Base-by-base conservation (phyloP, 2,113 vertebrate species). In the Pangasianodon hypophthalmus region DNA sequence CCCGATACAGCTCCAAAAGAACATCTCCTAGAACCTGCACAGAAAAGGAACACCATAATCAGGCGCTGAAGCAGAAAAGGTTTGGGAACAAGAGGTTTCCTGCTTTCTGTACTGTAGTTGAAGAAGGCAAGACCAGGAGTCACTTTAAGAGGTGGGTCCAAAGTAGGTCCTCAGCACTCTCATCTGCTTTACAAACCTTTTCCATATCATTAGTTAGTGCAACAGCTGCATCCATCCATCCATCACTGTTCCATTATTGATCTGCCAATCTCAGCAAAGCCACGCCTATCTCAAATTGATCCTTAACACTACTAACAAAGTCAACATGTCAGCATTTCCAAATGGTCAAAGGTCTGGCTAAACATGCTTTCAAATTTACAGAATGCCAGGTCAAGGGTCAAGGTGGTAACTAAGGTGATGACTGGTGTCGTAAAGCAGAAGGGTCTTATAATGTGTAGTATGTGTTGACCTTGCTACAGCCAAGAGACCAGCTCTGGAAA, bases 1-100 rank as follows among this genome's bases (percentile, higher is more conserved):
- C 96, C 48, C 96, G 97, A 95, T 99, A 99, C 86, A 99, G 96
- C 56, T 98, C 98, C 95, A 95, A 92, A 91, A 99, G 94, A 19
- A 98, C 97, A 0, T 98, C 97, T n/a, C 2, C 90, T 88, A 99
- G 94, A 60, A 96, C 95, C 95, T 95, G 24, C 37, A 84, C 0
- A 88, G 79, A 46, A 81, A 4, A n/a, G 58, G 4, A 67, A 44
- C 44, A 26, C 21, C 52, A 50, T 10, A 62, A 58, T 77, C 41
- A 84, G 85, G n/a, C 16, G 37, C 18, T 86, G 26, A 87, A n/a
- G 10, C 88, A 50, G 37, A 19, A 41, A 75, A 77, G 21, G 46
- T 77, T 41, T 58, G 14, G 14, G 21, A 87, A 48, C 32, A 89
- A 85, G 32, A 87, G 69, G 54, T 84, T 69, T 87, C 37, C 79